Evolutionary conservation across 2,113 vertebrate species (phyloP).

Genomic region (Mustelus asterias): DNA sequence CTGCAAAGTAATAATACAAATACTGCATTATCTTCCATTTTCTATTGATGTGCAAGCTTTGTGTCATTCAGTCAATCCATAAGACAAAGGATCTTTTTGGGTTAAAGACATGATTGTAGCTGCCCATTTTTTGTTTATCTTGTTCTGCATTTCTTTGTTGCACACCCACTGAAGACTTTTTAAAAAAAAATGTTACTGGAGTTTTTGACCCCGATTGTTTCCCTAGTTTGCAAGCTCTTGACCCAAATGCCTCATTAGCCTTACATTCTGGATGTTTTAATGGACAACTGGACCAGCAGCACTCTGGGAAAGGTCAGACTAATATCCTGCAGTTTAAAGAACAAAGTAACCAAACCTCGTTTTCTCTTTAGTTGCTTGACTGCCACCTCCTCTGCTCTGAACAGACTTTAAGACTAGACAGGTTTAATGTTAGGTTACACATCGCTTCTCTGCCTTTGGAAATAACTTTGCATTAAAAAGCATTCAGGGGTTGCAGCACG

Average conservation of each 20-base stretch:
- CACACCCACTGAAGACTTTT: background rate
- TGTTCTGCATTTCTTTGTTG: background rate
- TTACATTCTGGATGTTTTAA: background rate
- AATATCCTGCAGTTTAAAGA: slow-evolving; percentile 36
- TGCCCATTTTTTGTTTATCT: background rate
- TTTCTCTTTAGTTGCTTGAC: background rate
- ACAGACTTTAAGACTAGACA: background rate
- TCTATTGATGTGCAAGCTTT: background rate
- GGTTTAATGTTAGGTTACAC: slow-evolving; percentile 3
- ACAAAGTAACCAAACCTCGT: background rate
- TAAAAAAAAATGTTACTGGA: background rate
- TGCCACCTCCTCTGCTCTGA: background rate
- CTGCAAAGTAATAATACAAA: background rate
- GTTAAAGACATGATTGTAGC: background rate
- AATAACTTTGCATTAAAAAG: slow-evolving; percentile 12
- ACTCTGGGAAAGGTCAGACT: slow-evolving; percentile 14
- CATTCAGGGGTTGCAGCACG: background rate
- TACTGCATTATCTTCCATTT: background rate
- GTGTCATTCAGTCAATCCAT: background rate
- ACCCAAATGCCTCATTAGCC: slow-evolving; percentile 29
- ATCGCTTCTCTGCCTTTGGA: background rate
- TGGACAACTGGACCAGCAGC: background rate
- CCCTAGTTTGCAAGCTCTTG: slow-evolving; percentile 5
- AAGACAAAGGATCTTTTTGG: background rate
- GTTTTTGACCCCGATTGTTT: slow-evolving; percentile 20